Evolutionary conservation across 2,888 invertebrate genomes (phyloP).

Genomic region (Leucozona laternaria): DNA sequence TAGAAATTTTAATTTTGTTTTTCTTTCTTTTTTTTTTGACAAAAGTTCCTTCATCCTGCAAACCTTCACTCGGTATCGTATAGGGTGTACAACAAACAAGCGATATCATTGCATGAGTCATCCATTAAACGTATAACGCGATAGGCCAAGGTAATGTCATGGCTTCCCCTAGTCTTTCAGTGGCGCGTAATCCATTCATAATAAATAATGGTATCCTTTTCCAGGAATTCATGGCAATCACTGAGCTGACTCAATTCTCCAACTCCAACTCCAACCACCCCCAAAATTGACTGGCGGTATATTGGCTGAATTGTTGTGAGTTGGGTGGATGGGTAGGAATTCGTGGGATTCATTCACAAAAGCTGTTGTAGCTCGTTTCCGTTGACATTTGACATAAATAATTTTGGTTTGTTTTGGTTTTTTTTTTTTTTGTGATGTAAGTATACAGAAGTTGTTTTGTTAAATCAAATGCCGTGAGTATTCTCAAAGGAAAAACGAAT

Average conservation of each 20-base stretch:
- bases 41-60: slow-evolving; percentile 35
- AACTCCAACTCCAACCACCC: slow-evolving; percentile 42
- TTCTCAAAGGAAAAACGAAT: background rate
- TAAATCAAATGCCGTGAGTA: slow-evolving; percentile 14
- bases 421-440: background rate
- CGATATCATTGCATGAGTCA: slow-evolving; percentile 58
- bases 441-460: background rate
- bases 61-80: slow-evolving; percentile 6
- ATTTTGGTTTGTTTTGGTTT: slow-evolving; percentile 10
- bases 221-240: slow-evolving; percentile 68
- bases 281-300: slow-evolving; percentile 5
- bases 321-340: slow-evolving; percentile 19
- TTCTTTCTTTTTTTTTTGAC: slow-evolving; percentile 8
- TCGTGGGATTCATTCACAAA: slow-evolving; percentile 65
- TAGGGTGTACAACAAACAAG: slow-evolving; percentile 29
- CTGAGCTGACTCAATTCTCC: slow-evolving; percentile 61
- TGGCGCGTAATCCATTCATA: slow-evolving; percentile 66
- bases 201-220: slow-evolving; percentile 73
- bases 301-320: background rate
- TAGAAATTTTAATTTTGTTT: slow-evolving; percentile 27
- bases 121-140: background rate
- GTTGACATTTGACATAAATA: slow-evolving; percentile 45
- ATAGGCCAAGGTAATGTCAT: slow-evolving; percentile 42
- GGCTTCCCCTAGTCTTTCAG: slow-evolving; percentile 23
- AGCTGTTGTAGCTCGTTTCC: slow-evolving; percentile 25